Evolutionary conservation across 2,113 vertebrate genomes (phyloP).

Genomic region (Podarcis raffonei): DNA sequence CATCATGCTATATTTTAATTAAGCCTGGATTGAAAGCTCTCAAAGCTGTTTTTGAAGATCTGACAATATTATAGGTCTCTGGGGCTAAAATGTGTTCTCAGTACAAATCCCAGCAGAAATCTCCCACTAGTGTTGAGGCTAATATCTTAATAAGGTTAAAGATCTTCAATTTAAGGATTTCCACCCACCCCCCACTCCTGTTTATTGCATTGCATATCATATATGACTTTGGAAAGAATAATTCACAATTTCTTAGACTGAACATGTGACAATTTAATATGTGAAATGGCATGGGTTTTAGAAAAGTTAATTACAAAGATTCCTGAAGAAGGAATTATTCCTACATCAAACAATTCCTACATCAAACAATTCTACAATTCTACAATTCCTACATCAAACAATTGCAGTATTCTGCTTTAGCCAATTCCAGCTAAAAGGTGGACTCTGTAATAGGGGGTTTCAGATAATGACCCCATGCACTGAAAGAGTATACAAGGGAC

Average conservation of each 20-base stretch:
- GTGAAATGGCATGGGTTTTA: not conserved
- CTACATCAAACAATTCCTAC: too few relatives aligned
- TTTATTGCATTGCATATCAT: slow-evolving; percentile 46
- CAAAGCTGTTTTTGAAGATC: slow-evolving; percentile 47
- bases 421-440: too few relatives aligned
- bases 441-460: too few relatives aligned
- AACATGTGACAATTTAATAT: slow-evolving; percentile 24
- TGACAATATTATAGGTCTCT: slow-evolving; percentile 40
- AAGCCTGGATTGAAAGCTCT: slow-evolving; percentile 62
- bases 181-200: slow-evolving; percentile 2
- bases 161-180: slow-evolving; percentile 22
- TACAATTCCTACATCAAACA: too few relatives aligned
- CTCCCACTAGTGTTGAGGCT: slow-evolving; percentile 36
- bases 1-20: slow-evolving; percentile 53
- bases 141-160: slow-evolving; percentile 63
- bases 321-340: too few relatives aligned
- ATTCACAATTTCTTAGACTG: slow-evolving; percentile 36
- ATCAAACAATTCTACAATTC: too few relatives aligned
- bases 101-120: slow-evolving; percentile 52
- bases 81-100: slow-evolving; percentile 37
- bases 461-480: too few relatives aligned
- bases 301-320: too few relatives aligned
- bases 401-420: too few relatives aligned
- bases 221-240: slow-evolving; percentile 40
- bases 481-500: too few relatives aligned